phyloP scores from a whole-genome alignment of 2,888 invertebrate genomes.

The Platynereis dumerilii region DNA sequence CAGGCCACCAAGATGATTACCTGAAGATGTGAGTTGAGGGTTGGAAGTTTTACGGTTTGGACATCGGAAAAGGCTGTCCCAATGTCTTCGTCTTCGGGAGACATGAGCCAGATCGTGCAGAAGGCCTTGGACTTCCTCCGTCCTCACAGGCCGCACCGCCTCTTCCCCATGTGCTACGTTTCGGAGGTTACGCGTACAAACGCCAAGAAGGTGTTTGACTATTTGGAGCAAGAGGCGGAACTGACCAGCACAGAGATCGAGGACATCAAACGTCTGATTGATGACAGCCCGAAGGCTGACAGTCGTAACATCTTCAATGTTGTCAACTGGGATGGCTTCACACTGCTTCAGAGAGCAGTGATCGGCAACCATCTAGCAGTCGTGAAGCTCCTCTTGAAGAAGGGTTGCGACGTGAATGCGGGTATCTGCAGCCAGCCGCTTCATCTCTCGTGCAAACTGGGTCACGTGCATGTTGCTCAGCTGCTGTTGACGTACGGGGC shows the following conservation, averaged over 20 bases:
- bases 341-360: conserved; percentile 77
- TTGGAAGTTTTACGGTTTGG: too few relatives aligned
- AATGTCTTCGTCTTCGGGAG: neutral
- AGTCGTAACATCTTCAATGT: conserved; percentile 36
- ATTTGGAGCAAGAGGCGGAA: conserved; percentile 31
- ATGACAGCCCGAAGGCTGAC: conserved; percentile 34
- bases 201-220: conserved; percentile 37
- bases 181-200: conserved; percentile 33
- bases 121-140: conserved; percentile 36
- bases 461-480: conserved; percentile 75
- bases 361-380: conserved; percentile 76
- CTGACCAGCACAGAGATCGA: conserved; percentile 33
- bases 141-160: conserved; percentile 36
- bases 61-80: too few relatives aligned
- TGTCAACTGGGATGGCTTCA: conserved; percentile 68
- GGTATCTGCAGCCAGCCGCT: conserved; percentile 77
- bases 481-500: conserved; percentile 74
- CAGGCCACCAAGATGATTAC: too few relatives aligned
- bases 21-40: too few relatives aligned
- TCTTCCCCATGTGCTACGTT: conserved; percentile 39
- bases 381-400: conserved; percentile 62
- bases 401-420: conserved; percentile 73
- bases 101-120: conserved; percentile 39
- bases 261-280: conserved; percentile 36
- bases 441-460: conserved; percentile 77